Percentiles rank a stretch among this genome's conserved stretches.
Conservation (phyloP, 2,797 vertebrate species). For the Aulostomus chinensis region DNA sequence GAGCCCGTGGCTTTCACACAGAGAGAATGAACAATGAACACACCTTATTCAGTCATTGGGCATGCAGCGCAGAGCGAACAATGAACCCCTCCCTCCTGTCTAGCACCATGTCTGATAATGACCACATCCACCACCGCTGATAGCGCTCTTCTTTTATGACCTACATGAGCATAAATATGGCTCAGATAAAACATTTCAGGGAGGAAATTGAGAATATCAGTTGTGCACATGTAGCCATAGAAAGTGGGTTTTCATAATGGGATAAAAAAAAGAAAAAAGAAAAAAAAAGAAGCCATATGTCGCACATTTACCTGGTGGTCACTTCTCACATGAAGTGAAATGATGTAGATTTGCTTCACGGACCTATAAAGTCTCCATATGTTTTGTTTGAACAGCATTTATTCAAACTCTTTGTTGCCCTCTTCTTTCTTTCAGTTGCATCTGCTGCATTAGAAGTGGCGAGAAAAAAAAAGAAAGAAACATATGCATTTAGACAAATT, state of each 20-base stretch:
- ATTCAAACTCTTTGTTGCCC: conserved; percentile 17
- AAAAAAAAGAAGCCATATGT: conserved; percentile 31
- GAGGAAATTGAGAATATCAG: conserved; percentile 53
- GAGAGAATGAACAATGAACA: conserved; percentile 70
- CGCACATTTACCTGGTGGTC: conserved; percentile 25
- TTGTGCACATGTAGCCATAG: conserved; percentile 7
- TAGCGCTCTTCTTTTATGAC: conserved; percentile 63
- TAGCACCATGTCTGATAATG: conserved; percentile 73
- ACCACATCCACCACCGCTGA: conserved; percentile 64
- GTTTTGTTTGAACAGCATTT: conserved; percentile 25
- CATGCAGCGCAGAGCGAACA: conserved; percentile 60
- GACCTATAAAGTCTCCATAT: conserved; percentile 16
- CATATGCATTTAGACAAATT: conserved; percentile 79
- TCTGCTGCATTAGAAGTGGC: conserved; percentile 82
- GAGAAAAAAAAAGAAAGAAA: too few relatives aligned
- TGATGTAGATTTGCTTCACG: too few relatives aligned
- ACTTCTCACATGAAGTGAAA: conserved; percentile 19
- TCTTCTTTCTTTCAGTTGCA: conserved; percentile 73
- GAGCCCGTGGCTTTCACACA: conserved; percentile 42
- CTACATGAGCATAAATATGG: conserved; percentile 58
- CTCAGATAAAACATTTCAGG: conserved; percentile 41
- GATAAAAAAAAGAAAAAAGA: not conserved
- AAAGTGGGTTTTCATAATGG: conserved; percentile 3
- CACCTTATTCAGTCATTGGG: conserved; percentile 70
- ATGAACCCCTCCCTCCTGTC: conserved; percentile 70